Base-by-base conservation (phyloP, 2,113 vertebrate species). In the Rhombomys opimus region DNA sequence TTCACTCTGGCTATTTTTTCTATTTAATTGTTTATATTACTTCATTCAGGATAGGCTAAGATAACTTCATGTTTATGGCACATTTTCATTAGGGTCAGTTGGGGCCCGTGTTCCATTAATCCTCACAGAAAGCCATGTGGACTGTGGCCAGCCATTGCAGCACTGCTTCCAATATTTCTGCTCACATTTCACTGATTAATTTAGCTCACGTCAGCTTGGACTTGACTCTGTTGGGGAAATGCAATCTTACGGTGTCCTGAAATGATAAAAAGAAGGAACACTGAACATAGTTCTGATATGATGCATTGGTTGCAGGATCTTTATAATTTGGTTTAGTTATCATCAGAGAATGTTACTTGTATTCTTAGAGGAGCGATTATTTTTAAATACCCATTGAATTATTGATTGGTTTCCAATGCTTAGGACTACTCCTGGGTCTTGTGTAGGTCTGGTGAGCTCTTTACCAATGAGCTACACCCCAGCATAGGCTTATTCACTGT, bases 251-350 rank as follows among this genome's bases (percentile, higher is more conserved):
- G 61, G 8, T 41, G 6, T 80, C 25, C 67, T 72, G 3, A 27
- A 80, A 82, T 91, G 25, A 76, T 22, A 80, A 81, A 82, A 81
- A 72, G 6, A 86, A n/a, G 38, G 86, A 85, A 92, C 65, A 88
- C 1, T 70, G 59, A 54, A 38, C 72, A 35, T 30, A 35, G 32
- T 46, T 18, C 7, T 41, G 20, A 0, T 61, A 13, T 63, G 27
- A n/a, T 11, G 17, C 1, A 0, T 2, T 3, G 15, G 7, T 6
- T 59, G 18, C 0, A 90, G 38, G 11, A 63, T 67, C 78, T 95
- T 92, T 95, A 38, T 81, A 80, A 76, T 4, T 90, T 54, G 32
- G 18, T 81, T 92, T 91, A 91, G 50, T 68, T 94, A 38, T 90
- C 41, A n/a, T 70, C 25, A 92, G 50, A 59, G 22, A 87, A 68